Base-by-base conservation (phyloP, 2,797 vertebrate species). In the Halcyon chelicuti region DNA sequence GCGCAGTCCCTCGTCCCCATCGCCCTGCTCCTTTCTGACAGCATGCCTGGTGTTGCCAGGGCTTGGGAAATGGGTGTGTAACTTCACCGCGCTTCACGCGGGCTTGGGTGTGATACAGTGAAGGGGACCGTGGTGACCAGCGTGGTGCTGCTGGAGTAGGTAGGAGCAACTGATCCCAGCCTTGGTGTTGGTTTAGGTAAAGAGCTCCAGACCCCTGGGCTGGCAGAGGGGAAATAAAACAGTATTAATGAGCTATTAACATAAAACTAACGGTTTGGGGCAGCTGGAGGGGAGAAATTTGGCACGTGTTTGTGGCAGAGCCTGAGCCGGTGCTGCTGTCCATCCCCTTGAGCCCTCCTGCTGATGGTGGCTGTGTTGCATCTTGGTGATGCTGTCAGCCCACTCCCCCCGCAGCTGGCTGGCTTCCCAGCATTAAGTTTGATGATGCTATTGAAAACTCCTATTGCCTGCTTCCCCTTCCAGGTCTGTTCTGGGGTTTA, bases 241-340 rank as follows among this genome's bases (percentile, higher is more conserved):
- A 95, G 93, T 95, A 71, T 96, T 95, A 87, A 33, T 13, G 4
- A 87, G 93, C 63, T 85, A 47, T 79, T 94, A 86, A 81, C 46
- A 29, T 80, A 58, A 72, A 94, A 39, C 40, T 62, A 75, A 80
- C 1, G 20, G 73, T 80, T 63, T 37, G 35, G 44, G 81, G 68
- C 37, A 73, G 33, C n/a, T 67, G 79, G 49, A 47, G 63, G 49
- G 46, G 46, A 62, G 46, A 35, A 63, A 9, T 4, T 14, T 7
- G 42, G 84, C 63, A 61, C 1, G 0, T 2, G 10, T 5, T 22
- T 49, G 73, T 71, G 62, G 54, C 7, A 13, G 68, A 49, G 29
- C 25, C 44, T 0, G 6, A n/a, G 39, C 58, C 14, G 4, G 21
- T 44, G 49, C 52, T 76, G 68, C 33, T 6, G 1, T 62, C 49